Base-by-base conservation (phyloP, 2,113 vertebrate genomes). In the Zosterops japonicus region DNA sequence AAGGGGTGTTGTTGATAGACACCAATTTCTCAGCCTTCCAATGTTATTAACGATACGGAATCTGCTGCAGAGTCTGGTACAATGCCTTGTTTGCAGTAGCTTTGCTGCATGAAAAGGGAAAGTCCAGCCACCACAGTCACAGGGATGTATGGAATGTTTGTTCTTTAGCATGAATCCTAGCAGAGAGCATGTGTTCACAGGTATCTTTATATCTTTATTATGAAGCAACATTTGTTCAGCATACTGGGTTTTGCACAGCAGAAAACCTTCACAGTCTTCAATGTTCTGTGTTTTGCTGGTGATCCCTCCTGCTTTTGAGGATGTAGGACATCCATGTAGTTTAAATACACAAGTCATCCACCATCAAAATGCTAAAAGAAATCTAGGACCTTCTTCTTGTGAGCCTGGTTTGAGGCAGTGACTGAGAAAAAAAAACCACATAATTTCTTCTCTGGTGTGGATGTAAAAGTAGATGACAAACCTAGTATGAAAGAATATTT, bases 21-120 rank as follows among this genome's bases (percentile, higher is more conserved):
- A 90, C 80, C 47, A 84, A 53, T 94, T 96, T 95, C 83, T 93
- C 91, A 92, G 80, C 56, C 93, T 96, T 86, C 79, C 56, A 83
- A 46, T 71, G 39, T 92, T 90, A 93, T 90, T 95, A 95, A 35
- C 2, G 1, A 50, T 41, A 77, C 0, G 35, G 93, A 83, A 81
- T 90, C 71, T 89, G 83, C 86, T 77, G 29, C 3, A 0, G 67
- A 77, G 56, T 83, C 86, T 95, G 86, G 60, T 94, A 77, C 68
- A 68, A 47, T 70, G 83, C 42, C 60, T 87, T 71, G 35, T 71
- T 89, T 81, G 39, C 42, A 52, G 55, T 61, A 72, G 27, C 39
- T 78, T 80, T 92, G 39, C 44, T 83, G 52, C 64, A 49, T 55
- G 31, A 60, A 60, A 83, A 78, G 47, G 81, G 64, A 65, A 76